Percentiles rank a stretch among this genome's conserved stretches.
Evolutionary conservation across 2,888 invertebrate genomes (phyloP).

Genomic region (Seira sanloemensis): DNA sequence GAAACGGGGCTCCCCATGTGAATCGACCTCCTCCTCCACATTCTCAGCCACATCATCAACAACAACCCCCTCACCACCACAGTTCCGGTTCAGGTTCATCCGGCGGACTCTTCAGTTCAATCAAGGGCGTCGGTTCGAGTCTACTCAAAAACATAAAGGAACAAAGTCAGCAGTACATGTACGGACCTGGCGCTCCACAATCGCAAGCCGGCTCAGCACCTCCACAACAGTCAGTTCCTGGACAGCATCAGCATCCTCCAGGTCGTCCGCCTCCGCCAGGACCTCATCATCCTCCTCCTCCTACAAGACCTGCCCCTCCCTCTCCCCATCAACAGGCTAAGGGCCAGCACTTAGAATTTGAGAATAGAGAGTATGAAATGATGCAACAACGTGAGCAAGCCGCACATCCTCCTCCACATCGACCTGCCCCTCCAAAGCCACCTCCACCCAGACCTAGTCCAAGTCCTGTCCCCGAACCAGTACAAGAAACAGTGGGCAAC

Average conservation of each 20-base stretch:
- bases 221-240: not conserved
- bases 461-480: constrained; percentile 33
- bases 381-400: constrained; percentile 31
- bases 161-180: constrained; percentile 65
- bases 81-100: constrained; percentile 15
- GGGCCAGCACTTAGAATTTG: constrained; percentile 61
- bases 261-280: constrained; percentile 21
- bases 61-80: not conserved
- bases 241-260: not conserved
- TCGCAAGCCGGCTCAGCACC: constrained; percentile 18
- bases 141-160: constrained; percentile 72
- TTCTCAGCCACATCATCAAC: not conserved
- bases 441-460: constrained; percentile 54
- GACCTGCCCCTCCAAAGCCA: constrained; percentile 39
- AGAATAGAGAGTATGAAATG: constrained; percentile 63
- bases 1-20: constrained; percentile 25
- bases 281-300: constrained; percentile 15
- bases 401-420: constrained; percentile 24
- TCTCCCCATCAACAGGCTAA: constrained; percentile 29
- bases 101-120: constrained; percentile 56
- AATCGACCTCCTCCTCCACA: constrained; percentile 15
- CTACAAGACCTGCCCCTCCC: constrained; percentile 54
- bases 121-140: constrained; percentile 69
- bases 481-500: constrained; percentile 55
- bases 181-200: constrained; percentile 35